Evolutionary conservation across 2,113 vertebrate species (phyloP), one percentile per base, ranked within the genome.

Genomic region (Neotragus pygmaeus): DNA sequence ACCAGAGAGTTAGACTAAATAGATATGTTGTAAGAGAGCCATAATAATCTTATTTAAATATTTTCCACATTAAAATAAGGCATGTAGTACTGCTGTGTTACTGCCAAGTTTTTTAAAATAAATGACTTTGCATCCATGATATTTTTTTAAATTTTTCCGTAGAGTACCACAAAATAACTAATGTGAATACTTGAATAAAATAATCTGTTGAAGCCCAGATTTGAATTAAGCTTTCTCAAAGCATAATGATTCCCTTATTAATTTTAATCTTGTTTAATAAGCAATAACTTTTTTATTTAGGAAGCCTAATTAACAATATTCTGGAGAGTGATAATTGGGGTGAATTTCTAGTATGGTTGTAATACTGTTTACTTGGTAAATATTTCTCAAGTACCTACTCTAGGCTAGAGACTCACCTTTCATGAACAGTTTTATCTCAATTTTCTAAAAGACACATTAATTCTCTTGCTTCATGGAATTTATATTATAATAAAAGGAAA

Each of bases 31-130:
- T 92, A 77, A 94, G 49, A 95, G 28, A 95, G 73, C 70, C 23
- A 47, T 84, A 78, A 88, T 75, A 36, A 78, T 84, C 91, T 84
- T 95, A 90, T 95, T 97, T 95, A 95, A 93, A 92, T 96, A 95
- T 95, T 90, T 97, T 95, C 94, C 92, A 94, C 66, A 85, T 95
- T 96, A 86, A 73, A 96, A 87, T 77, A 81, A 90, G 57, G 30
- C 51, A 47, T 82, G 10, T 84, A 90, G 14, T 45, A 66, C 23
- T 77, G 21, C 28, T 89, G 17, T 53, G 17, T 62, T 58, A 55
- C 21, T 85, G 62, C 55, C 21, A 55, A 90, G 47, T 47, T 92
- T 92, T 95, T 62, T 84, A 62, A 84, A 78, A 84, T 73, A 92
- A 95, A 84, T 90, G 58, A 95, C 81, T 96, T 93, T 91, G 10